Base-by-base conservation (phyloP, 1,140 invertebrate genomes). In the Arion vulgaris region DNA sequence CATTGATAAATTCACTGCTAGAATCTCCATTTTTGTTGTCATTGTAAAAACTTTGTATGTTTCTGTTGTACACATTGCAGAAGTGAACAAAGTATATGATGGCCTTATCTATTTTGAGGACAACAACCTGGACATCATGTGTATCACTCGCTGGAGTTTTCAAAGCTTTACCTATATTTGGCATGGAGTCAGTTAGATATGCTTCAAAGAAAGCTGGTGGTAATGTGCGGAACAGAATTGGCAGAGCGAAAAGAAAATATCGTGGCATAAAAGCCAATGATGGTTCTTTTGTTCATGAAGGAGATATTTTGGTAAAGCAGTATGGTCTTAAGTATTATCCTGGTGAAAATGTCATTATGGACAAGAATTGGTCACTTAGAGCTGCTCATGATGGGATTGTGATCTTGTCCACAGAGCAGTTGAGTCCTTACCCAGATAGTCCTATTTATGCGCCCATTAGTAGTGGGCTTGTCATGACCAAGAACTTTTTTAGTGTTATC, bases 311-410 rank as follows among this genome's bases (percentile, higher is more conserved):
- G 51, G 88, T 85, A 7, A 85, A 74, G 41, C 90, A 91, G 57
- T 82, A 80, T 71, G 86, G 86, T 38, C 71, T 90, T 28, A 86
- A 85, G 62, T 88, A 81, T 75, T 91, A 89, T 53, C 90, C 89
- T 28, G 90, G 89, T 57, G 86, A 89, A 84, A 88, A 91, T 89
- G 90, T 90, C 39, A 83, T 84, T 32, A 81, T 86, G 45, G 82
- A 81, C 19, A 75, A 80, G 62, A 83, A 87, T 23, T 83, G 85
- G 26, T 85, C 86, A 23, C 72, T 91, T 26, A 77, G 53, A 73
- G 89, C 90, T 7, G 73, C 87, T 23, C 77, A 77, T 69, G 87
- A 88, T 84, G 90, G 90, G 0, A 83, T 80, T 57, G 87, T 89
- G 15, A 76, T 90, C 19, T 73, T 88, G 23, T 80, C 87, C 17